A percentile compares a stretch with the other conserved stretches of the same genome.
Evolutionary conservation across 2,888 invertebrate species (phyloP).

Genomic region (Anoplius nigerrimus): DNA sequence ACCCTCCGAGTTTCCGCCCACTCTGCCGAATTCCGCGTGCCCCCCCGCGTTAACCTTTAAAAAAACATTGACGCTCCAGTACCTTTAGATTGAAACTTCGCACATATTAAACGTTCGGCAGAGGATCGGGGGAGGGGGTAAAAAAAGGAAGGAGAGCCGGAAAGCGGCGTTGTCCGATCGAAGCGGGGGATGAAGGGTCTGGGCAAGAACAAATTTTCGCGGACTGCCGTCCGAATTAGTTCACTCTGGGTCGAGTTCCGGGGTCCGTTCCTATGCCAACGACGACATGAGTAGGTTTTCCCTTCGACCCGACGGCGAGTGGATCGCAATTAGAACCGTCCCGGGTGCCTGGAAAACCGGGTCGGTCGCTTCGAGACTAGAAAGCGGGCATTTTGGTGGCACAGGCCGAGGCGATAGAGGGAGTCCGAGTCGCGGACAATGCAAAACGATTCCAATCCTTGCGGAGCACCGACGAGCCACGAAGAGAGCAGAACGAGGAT

Average conservation of each 20-base stretch:
- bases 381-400: constrained; percentile 38
- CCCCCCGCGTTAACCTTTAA: too few relatives aligned
- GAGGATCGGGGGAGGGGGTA: too few relatives aligned
- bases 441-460: constrained; percentile 55
- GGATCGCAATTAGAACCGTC: constrained; percentile 45
- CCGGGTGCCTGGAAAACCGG: constrained; percentile 29
- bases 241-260: constrained; percentile 13
- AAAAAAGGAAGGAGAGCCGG: too few relatives aligned
- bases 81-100: too few relatives aligned
- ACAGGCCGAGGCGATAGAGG: constrained; percentile 47
- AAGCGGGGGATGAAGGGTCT: too few relatives aligned
- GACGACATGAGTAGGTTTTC: constrained; percentile 38
- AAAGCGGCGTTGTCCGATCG: too few relatives aligned
- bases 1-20: too few relatives aligned
- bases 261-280: constrained; percentile 14
- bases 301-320: constrained; percentile 23
- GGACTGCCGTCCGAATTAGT: constrained; percentile 45
- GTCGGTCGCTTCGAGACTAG: constrained; percentile 43
- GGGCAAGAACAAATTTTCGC: constrained; percentile 43
- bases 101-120: too few relatives aligned
- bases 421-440: constrained; percentile 50
- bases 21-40: too few relatives aligned
- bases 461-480: constrained; percentile 1
- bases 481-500: too few relatives aligned
- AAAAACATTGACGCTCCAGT: too few relatives aligned